Conservation (phyloP, 2,888 invertebrate species). For the Pheosia gnoma region DNA sequence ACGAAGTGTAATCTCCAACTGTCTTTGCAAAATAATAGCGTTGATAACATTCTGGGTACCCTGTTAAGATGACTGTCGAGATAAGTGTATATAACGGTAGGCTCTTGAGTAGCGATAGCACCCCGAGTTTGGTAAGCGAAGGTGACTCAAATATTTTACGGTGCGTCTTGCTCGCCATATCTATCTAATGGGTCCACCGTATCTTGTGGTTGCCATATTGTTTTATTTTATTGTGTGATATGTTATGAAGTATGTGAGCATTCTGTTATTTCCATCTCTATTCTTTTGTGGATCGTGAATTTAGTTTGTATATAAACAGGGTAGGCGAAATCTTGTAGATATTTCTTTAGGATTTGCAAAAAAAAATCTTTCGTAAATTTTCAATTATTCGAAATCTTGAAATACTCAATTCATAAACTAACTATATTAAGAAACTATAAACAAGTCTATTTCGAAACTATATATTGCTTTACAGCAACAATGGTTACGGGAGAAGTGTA, state of each 20-base stretch:
- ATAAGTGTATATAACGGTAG: constrained; percentile 36
- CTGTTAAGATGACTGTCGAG: constrained; percentile 41
- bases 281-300: not conserved
- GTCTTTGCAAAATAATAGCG: constrained; percentile 42
- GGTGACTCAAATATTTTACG: not conserved
- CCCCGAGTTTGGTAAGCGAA: not conserved
- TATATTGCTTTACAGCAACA: too few relatives aligned
- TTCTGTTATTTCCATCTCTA: not conserved
- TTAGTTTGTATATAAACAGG: not conserved
- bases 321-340: not conserved
- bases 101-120: constrained; percentile 4
- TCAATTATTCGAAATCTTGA: too few relatives aligned
- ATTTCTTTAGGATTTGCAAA: too few relatives aligned
- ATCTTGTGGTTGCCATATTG: not conserved
- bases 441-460: too few relatives aligned
- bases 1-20: constrained; percentile 28
- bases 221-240: not conserved
- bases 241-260: not conserved
- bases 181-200: not conserved
- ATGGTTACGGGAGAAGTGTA: too few relatives aligned
- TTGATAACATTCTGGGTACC: constrained; percentile 47
- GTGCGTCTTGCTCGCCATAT: not conserved
- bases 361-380: too few relatives aligned
- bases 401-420: too few relatives aligned
- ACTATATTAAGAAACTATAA: too few relatives aligned